These are phyloP conservation scores for Isaurus tuberculatus DNA, from an alignment of 92 coral and sea anemone genomes.

Conservation along the genomic window DNA sequence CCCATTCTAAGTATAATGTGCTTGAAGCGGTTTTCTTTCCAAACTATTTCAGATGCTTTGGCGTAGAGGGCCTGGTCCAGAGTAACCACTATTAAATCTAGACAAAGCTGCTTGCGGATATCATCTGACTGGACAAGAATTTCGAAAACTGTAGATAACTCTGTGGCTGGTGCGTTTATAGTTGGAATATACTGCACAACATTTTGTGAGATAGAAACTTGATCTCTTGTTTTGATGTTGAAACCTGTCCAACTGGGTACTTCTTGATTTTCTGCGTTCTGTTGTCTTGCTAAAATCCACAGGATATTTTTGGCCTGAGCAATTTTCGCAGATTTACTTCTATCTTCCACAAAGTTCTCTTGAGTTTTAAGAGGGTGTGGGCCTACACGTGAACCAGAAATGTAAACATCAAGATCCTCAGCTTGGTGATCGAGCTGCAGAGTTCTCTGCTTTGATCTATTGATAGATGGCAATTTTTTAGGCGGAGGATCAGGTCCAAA, in stretches of 20 bases:
- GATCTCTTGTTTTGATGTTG: conserved; percentile 43
- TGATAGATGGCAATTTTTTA: neutral
- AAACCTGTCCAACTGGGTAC: conserved; percentile 69
- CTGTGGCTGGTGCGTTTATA: conserved; percentile 63
- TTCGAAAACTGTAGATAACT: conserved; percentile 52
- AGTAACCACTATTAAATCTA: conserved; percentile 41
- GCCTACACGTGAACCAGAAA: conserved; percentile 9
- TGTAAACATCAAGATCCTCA: conserved; percentile 26
- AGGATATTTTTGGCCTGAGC: conserved; percentile 27
- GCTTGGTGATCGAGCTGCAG: conserved; percentile 3
- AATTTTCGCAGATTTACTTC: conserved; percentile 23
- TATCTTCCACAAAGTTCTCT: conserved; percentile 26
- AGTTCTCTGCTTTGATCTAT: conserved; percentile 40
- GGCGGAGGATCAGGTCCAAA: conserved; percentile 30
- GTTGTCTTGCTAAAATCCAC: conserved; percentile 48
- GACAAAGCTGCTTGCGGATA: conserved; percentile 52
- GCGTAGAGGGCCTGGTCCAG: conserved; percentile 64
- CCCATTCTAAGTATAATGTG: conserved; percentile 51
- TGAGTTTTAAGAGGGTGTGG: conserved; percentile 30
- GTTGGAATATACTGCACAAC: conserved; percentile 59
- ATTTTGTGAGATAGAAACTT: conserved; percentile 46
- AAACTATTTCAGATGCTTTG: conserved; percentile 52
- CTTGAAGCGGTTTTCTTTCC: conserved; percentile 42
- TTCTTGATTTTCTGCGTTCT: conserved; percentile 17
- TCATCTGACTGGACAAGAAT: conserved; percentile 54